Evolutionary conservation across 1,140 invertebrate species (phyloP).

Genomic region (Drosophila burlai): DNA sequence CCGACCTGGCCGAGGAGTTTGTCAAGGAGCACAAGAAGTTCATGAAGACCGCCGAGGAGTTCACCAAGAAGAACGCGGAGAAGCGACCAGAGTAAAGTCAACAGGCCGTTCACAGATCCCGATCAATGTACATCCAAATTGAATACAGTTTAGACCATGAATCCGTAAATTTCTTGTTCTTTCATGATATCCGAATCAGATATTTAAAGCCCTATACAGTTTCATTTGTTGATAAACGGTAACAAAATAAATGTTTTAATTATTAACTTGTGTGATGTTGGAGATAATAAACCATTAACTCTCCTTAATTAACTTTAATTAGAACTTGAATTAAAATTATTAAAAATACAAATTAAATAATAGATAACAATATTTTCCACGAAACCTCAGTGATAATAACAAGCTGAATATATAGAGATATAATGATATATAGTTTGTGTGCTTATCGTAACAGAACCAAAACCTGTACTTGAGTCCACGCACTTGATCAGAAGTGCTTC

Average conservation of each 20-base stretch:
- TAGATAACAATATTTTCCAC: not conserved
- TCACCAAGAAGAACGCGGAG: conserved; percentile 98
- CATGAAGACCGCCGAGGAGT: conserved; percentile 99
- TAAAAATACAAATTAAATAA: not conserved
- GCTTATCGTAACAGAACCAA: conserved; percentile 11
- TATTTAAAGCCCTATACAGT: not conserved
- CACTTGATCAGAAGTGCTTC: conserved; percentile 19
- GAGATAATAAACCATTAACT: too few species aligned
- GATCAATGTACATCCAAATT: conserved; percentile 52
- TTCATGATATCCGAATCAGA: not conserved
- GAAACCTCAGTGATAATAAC: not conserved
- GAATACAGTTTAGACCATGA: conserved; percentile 24
- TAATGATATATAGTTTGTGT: not conserved
- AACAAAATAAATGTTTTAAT: too few species aligned
- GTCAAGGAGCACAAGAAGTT: conserved; percentile 98
- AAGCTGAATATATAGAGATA: not conserved
- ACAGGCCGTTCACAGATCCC: not conserved
- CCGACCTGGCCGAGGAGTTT: conserved; percentile 98
- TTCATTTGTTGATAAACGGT: too few species aligned
- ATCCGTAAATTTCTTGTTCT: not conserved
- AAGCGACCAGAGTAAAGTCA: conserved; percentile 93
- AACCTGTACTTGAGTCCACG: not conserved
- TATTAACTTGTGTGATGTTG: too few species aligned
- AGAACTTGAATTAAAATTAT: not conserved
- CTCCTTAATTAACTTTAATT: not conserved